Base-by-base conservation (phyloP, 2,113 vertebrate species). In the Galemys pyrenaicus region DNA sequence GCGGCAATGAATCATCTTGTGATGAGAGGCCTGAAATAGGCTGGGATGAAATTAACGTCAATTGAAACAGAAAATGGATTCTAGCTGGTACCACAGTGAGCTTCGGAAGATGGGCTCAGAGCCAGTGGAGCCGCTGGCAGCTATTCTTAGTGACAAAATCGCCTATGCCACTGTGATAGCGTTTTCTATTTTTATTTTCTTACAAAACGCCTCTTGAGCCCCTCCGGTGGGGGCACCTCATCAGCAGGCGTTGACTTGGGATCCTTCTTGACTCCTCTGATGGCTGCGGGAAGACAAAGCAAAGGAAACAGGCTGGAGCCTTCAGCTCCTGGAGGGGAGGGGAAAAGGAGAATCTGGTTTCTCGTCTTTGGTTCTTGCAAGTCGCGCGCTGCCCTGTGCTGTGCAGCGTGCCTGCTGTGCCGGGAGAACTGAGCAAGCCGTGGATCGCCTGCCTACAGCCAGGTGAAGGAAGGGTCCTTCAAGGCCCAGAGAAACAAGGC, bases 11-110 rank as follows among this genome's bases (percentile, higher is more conserved):
- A 92, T 97, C 87, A 70, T 83, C 20, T 83, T 5, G 7, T 95
- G 95, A 97, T 97, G 94, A 96, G 97, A 97, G 89, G 91, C 75
- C 87, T 68, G 89, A 96, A 97, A 97, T 94, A 93, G 89, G 70
- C 89, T 17, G 91, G 79, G 91, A 92, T 80, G 89, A 90, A 96
- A 97, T 94, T 98, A 97, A 97, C 67, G 46, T 94, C 65, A 58
- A 80, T 92, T 96, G 89, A 91, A 96, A 97, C 74, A 96, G 97
- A 94, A 96, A 96, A 97, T 88, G 95, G 91, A 86, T 88, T 96
- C 94, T 62, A 84, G 32, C 28, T 92, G 62, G 84, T 44, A 81
- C 39, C n/a, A 91, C 97, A 96, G 80, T 67, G 92, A 78, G 17
- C 86, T 80, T 86, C 73, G 26, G 88, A 83, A 90, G 68, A 62